Percentiles rank a stretch among this genome's conserved stretches.
phyloP scores from a whole-genome alignment of 2,113 vertebrate genomes.

The Alosa alosa region DNA sequence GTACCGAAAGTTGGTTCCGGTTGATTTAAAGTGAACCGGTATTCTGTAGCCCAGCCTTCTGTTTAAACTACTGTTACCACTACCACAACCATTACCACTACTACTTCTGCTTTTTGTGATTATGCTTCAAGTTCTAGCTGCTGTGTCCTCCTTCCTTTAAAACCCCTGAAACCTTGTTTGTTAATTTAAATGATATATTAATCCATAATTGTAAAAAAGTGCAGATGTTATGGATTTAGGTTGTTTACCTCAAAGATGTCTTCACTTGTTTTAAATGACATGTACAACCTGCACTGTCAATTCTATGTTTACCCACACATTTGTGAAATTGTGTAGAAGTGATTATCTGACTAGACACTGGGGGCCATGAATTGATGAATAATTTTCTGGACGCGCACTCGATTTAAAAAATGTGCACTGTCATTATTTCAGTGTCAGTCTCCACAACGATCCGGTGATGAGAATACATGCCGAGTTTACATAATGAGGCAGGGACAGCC shows the following conservation, averaged over 20 bases:
- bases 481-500: constrained; percentile 11
- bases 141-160: no score
- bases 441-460: neutral
- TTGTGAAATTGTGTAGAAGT: neutral
- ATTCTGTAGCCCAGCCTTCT: neutral
- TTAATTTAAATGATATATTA: no score
- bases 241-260: neutral
- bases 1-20: no score
- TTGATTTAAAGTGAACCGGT: no score
- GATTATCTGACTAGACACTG: constrained; percentile 11
- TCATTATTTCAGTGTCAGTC: constrained; percentile 14
- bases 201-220: neutral
- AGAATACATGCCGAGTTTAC: constrained; percentile 7
- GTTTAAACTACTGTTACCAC: neutral
- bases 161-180: no score
- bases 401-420: constrained; percentile 18
- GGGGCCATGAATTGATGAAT: constrained; percentile 13
- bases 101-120: no score
- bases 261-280: neutral
- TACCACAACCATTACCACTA: neutral
- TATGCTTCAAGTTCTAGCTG: no score
- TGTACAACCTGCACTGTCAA: neutral
- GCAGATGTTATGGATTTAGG: neutral
- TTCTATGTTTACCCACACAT: neutral
- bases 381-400: constrained; percentile 4